Base-by-base conservation (phyloP, 2,113 vertebrate species). In the Bubo scandiacus region DNA sequence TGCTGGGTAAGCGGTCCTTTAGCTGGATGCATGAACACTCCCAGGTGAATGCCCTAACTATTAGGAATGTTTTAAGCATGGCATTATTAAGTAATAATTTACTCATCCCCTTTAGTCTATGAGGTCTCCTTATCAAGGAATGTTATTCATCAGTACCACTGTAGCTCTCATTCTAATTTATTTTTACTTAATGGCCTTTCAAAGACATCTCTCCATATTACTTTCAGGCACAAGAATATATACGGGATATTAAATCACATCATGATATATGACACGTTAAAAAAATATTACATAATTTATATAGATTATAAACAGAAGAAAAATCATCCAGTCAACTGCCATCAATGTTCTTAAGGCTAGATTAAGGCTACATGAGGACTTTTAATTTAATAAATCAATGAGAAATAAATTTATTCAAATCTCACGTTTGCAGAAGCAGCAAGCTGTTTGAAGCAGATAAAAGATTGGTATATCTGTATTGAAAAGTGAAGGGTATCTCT, bases 211-310 rank as follows among this genome's bases (percentile, higher is more conserved):
- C 73, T 89, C 73, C 81, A 70, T 92, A 87, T 96, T 96, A 95
- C 84, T 95, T 79, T 88, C 92, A 91, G 70, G 84, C 89, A 82
- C n/a, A 72, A 94, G 80, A 92, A 89, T 94, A 92, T 95, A 62
- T 61, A 92, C 91, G 84, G 45, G 74, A 51, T 87, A 95, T 95
- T 95, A 97, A 97, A 96, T 96, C 86, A 85, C 70, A 89, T 80
- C 49, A 57, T 87, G 80, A 94, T 96, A 94, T 84, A 89, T 67
- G 70, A 79, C 36, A 82, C 61, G 57, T 94, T 96, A 82, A 86
- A 94, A 87, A 95, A 95, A 94, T 77, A 91, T 82, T 95, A 42
- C 91, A 92, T 92, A 94, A 95, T 97, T 96, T 91, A 95, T 92
- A 80, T 47, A 66, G 71, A 73, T 93, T 86, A 86, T 91, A 95